Base-by-base conservation (phyloP, 1,140 invertebrate genomes). In the Bombus impatiens region DNA sequence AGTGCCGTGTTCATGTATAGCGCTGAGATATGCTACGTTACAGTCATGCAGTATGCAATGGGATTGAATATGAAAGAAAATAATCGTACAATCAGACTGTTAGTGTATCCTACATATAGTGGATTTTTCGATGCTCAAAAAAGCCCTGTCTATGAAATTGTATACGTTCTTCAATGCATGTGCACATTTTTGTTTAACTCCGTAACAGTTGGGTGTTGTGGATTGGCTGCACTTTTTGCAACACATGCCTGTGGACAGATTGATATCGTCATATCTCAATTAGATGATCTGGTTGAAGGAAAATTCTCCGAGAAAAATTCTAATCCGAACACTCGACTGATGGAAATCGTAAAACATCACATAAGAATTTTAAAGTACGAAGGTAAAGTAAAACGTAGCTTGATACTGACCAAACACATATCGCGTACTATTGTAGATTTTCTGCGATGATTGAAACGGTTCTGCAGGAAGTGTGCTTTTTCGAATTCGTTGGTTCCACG, bases 401-500 rank as follows among this genome's bases (percentile, higher is more conserved):
- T 32, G 1, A 6, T 18, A 22, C 3, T 68, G 13, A 37, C 18
- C 28, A 18, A 47, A 10, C 9, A n/a, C 2, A 3, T 37, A 12
- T 18, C 25, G 5, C 6, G 0, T 9, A 1, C 0, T 37, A 37
- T 79, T 84, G 9, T 57, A 93, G 93, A 76, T 93, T 93, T 76
- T 76, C 89, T 9, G n/a, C 71, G 15, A 75, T 74, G 40, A 65
- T 93, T n/a, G 91, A 92, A 28, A 57, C 82, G 37, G 25, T 91
- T 62, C 75, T 93, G n/a, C 89, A 89, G 53, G 87, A 88, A 79
- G 83, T 92, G 37, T 93, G 88, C 83, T 84, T 93, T 6, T 62
- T 92, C 6, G 92, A 93, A 53, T 76, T 93, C 25, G 4, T 88
- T 32, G 88, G 87, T 59, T 93, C 91, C 28, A 90, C 89, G 32